These are phyloP conservation scores for Fragum fragum DNA, from an alignment of 2,888 invertebrate genomes.

Conservation along the genomic window DNA sequence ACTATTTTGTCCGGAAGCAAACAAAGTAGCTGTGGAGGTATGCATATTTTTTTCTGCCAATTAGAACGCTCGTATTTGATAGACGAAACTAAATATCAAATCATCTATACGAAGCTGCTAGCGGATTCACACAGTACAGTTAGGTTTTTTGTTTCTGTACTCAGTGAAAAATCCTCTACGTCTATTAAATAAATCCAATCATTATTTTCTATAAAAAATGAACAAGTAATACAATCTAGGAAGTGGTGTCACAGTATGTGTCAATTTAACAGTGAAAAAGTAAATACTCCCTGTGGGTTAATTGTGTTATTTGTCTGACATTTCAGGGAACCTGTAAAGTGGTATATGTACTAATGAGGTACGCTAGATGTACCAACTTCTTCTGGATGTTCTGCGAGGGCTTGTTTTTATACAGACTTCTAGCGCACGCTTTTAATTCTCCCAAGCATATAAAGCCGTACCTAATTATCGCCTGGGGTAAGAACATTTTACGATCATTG, in stretches of 20 bases:
- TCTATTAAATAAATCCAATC: no score
- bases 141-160: no score
- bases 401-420: conserved; percentile 83
- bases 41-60: no score
- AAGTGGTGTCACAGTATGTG: background rate
- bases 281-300: background rate
- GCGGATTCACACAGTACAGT: no score
- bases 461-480: conserved; percentile 84
- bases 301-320: background rate
- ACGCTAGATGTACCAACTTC: conserved; percentile 81
- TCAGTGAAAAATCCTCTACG: no score
- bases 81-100: no score
- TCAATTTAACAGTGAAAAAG: background rate
- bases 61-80: no score
- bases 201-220: no score
- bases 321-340: conserved; percentile 81
- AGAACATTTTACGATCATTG: conserved; percentile 28
- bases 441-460: conserved; percentile 79
- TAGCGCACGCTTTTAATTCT: conserved; percentile 84
- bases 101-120: no score
- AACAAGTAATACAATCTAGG: no score
- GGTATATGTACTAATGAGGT: conserved; percentile 82
- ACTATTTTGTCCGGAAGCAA: no score
- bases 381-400: conserved; percentile 86
- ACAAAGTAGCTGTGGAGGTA: no score